Percentiles rank a stretch among this genome's conserved stretches.
Conservation (phyloP, 2,113 vertebrate genomes). For the Etia nguti region DNA sequence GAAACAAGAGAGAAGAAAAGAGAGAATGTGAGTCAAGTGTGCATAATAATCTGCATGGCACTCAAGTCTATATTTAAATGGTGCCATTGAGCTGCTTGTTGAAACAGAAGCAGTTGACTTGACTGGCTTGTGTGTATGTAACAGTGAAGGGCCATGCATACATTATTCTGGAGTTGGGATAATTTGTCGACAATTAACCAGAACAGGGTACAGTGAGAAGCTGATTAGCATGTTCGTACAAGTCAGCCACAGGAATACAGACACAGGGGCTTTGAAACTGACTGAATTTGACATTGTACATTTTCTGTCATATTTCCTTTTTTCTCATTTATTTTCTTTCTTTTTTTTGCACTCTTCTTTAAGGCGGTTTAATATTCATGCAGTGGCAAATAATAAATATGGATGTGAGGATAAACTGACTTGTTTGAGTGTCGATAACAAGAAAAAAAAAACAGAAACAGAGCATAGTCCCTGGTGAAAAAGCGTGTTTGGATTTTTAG, state of each 20-base stretch:
- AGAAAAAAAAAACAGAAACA: slow-evolving; percentile 31
- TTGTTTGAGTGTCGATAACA: slow-evolving; percentile 57
- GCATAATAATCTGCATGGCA: slow-evolving; percentile 32
- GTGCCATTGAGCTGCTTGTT: slow-evolving; percentile 50
- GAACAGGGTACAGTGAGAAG: slow-evolving; percentile 52
- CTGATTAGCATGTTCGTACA: slow-evolving; percentile 70
- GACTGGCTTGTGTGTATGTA: slow-evolving; percentile 31
- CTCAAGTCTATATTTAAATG: slow-evolving; percentile 57
- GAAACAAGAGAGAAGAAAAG: background rate
- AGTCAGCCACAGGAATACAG: slow-evolving; percentile 53
- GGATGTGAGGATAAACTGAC: slow-evolving; percentile 53
- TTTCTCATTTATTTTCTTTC: slow-evolving; percentile 35
- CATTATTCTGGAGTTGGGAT: slow-evolving; percentile 80
- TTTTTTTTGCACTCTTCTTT: slow-evolving; percentile 21
- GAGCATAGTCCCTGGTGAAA: slow-evolving; percentile 37
- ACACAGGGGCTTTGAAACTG: slow-evolving; percentile 63
- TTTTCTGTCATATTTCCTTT: slow-evolving; percentile 31
- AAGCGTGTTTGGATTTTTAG: slow-evolving; percentile 49
- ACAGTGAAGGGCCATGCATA: slow-evolving; percentile 61
- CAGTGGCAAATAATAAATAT: slow-evolving; percentile 59
- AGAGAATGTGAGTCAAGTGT: slow-evolving; percentile 27
- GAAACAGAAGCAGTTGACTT: slow-evolving; percentile 42
- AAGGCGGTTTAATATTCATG: slow-evolving; percentile 66
- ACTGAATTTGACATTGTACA: slow-evolving; percentile 56
- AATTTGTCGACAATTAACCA: slow-evolving; percentile 70